These are phyloP conservation scores for Sitobion miscanthi DNA, from an alignment of 1,140 invertebrate genomes.

Conservation along the genomic window DNA sequence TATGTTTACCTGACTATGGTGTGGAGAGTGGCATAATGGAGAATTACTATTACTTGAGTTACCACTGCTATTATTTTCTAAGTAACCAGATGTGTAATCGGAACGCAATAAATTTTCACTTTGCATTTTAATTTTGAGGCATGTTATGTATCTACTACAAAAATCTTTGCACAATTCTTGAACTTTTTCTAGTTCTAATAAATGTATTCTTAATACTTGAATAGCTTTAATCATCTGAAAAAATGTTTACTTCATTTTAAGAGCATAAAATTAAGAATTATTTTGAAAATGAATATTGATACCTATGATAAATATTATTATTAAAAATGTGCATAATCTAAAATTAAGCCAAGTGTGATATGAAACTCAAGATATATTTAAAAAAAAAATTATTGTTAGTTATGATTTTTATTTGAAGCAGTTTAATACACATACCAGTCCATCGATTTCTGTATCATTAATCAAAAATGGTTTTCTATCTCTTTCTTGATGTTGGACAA, in stretches of 20 bases:
- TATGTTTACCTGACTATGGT: slow-evolving; percentile 60
- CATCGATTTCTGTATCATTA: slow-evolving; percentile 91
- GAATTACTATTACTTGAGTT: slow-evolving; percentile 68
- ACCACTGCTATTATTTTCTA: slow-evolving; percentile 66
- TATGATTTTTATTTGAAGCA: background rate
- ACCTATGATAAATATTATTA: background rate
- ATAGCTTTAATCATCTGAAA: slow-evolving; percentile 95
- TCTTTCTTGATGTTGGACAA: slow-evolving; percentile 88
- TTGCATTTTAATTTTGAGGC: slow-evolving; percentile 96
- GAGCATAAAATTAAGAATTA: background rate
- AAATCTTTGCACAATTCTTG: slow-evolving; percentile 97
- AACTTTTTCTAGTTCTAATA: slow-evolving; percentile 94
- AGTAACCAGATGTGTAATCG: slow-evolving; percentile 68
- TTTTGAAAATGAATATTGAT: background rate
- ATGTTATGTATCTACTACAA: slow-evolving; percentile 94
- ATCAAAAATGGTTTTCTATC: slow-evolving; percentile 85
- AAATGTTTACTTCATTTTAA: slow-evolving; percentile 55
- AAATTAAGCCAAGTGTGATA: background rate
- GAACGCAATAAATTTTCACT: slow-evolving; percentile 87
- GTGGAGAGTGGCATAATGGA: slow-evolving; percentile 60
- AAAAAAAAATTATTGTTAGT: background rate
- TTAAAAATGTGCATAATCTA: background rate
- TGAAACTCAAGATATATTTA: background rate
- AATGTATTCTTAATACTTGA: slow-evolving; percentile 94
- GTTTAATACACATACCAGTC: slow-evolving; percentile 72